Conservation (phyloP, 2,797 vertebrate genomes). For the Peromyscus aztecus region DNA sequence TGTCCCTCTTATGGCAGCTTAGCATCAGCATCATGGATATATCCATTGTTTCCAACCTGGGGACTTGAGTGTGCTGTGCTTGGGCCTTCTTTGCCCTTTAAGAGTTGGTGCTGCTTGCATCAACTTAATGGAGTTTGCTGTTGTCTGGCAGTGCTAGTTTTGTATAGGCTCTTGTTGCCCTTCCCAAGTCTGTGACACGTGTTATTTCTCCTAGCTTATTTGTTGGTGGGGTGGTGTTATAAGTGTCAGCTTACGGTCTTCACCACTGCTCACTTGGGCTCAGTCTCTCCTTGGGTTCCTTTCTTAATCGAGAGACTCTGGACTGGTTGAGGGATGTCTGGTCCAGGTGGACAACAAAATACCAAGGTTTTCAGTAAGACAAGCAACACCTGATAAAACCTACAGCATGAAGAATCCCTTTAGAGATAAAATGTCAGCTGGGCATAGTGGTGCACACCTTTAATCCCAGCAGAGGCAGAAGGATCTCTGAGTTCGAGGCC, state of each 20-base stretch:
- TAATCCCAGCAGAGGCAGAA: background rate
- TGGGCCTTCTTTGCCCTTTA: background rate
- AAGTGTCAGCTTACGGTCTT: background rate
- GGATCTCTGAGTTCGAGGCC: background rate
- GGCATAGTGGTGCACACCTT: background rate
- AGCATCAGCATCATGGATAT: background rate
- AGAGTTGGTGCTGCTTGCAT: background rate
- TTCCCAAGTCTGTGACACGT: background rate
- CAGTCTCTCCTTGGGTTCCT: slow-evolving; percentile 68
- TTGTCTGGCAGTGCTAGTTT: background rate
- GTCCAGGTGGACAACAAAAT: slow-evolving; percentile 79
- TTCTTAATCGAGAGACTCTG: slow-evolving; percentile 89
- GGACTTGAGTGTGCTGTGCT: too few species aligned
- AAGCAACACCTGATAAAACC: background rate
- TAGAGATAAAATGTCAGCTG: background rate
- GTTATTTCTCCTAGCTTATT: background rate
- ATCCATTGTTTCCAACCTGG: background rate
- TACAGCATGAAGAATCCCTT: background rate
- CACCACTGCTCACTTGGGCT: slow-evolving; percentile 84
- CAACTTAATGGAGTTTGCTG: background rate
- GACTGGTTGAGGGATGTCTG: slow-evolving; percentile 92
- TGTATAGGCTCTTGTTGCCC: background rate
- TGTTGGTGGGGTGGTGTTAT: background rate
- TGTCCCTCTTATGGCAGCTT: background rate
- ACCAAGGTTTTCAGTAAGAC: slow-evolving; percentile 90